These are phyloP conservation scores for Ormyrus pomaceus DNA, from an alignment of 2,888 invertebrate genomes.

Conservation along the genomic window DNA sequence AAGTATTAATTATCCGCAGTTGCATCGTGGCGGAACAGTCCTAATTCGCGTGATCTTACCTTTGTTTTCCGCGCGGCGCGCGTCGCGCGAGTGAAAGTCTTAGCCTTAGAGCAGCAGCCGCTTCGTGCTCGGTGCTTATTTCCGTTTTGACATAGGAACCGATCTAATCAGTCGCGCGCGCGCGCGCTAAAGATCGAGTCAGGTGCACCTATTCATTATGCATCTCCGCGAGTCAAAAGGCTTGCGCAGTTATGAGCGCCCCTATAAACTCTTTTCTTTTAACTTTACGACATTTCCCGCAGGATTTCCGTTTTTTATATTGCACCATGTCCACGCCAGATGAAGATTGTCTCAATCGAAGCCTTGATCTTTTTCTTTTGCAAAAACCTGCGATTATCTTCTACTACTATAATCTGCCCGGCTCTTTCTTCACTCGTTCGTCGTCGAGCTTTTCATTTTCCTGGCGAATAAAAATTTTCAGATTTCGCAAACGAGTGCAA, in stretches of 20 bases:
- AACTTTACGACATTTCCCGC: conserved; percentile 36
- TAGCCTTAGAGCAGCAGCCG: not conserved
- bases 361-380: not conserved
- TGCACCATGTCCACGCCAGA: not conserved
- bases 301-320: conserved; percentile 44
- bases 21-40: conserved; percentile 44
- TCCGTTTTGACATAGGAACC: conserved; percentile 41
- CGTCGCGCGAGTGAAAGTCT: conserved; percentile 37
- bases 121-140: conserved; percentile 10
- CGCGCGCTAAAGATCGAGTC: too few relatives aligned
- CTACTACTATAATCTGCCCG: not conserved
- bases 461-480: not conserved
- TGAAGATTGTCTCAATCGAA: too few relatives aligned
- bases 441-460: not conserved
- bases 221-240: too few relatives aligned
- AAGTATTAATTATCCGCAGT: conserved; percentile 52
- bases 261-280: not conserved
- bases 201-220: too few relatives aligned
- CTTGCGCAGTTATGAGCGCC: too few relatives aligned
- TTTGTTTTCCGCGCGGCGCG: conserved; percentile 26
- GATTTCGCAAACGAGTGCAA: not conserved
- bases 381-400: not conserved
- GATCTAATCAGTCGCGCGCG: conserved; percentile 27
- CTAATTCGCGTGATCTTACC: conserved; percentile 40
- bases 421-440: not conserved